These are phyloP conservation scores for Heliconius himera DNA, from an alignment of 1,140 invertebrate genomes.

Conservation along the genomic window DNA sequence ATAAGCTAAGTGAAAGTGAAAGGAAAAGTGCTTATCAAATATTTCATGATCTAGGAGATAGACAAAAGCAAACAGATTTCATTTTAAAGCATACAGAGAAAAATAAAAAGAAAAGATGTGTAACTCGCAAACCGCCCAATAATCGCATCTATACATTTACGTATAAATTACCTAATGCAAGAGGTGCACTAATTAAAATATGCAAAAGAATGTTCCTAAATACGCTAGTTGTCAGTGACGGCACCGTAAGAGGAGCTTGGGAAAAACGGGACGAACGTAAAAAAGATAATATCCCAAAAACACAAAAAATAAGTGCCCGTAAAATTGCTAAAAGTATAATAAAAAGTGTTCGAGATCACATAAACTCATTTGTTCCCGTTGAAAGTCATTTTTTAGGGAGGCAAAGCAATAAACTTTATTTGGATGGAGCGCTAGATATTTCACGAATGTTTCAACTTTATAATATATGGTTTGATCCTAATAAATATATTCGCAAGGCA, in stretches of 20 bases:
- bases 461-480: slow-evolving; percentile 11
- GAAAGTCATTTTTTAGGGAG: slow-evolving; percentile 23
- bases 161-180: slow-evolving; percentile 13
- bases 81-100: slow-evolving; percentile 7
- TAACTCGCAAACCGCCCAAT: background rate
- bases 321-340: slow-evolving; percentile 18
- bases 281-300: background rate
- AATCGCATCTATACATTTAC: slow-evolving; percentile 1
- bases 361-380: slow-evolving; percentile 20
- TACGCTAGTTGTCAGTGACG: slow-evolving; percentile 9
- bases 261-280: background rate
- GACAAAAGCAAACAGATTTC: background rate
- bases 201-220: slow-evolving; percentile 25
- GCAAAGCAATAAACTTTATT: slow-evolving; percentile 27
- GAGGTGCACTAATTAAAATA: background rate
- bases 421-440: slow-evolving; percentile 30
- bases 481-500: slow-evolving; percentile 1
- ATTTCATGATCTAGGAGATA: slow-evolving; percentile 1
- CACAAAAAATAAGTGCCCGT: slow-evolving; percentile 6
- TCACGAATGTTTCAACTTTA: slow-evolving; percentile 10
- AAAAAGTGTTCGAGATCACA: slow-evolving; percentile 28
- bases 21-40: background rate
- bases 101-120: background rate
- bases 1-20: slow-evolving; percentile 1
- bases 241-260: background rate